These are phyloP conservation scores for Epinephelus coioides DNA, from an alignment of 2,797 vertebrate genomes.

Conservation along the genomic window DNA sequence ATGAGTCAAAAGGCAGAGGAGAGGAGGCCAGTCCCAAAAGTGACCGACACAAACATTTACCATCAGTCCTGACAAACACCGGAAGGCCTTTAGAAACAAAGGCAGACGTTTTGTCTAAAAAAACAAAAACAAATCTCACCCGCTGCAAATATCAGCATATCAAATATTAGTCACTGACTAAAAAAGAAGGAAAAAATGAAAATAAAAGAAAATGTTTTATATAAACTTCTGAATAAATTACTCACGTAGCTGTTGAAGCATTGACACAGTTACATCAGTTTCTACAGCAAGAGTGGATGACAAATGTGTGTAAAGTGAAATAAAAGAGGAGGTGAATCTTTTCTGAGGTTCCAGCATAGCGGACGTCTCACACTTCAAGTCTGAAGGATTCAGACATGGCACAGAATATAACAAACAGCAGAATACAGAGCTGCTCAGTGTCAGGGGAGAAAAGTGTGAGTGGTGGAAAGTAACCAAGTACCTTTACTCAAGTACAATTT, in stretches of 20 bases:
- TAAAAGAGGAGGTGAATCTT: slow-evolving; percentile 10
- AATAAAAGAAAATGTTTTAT: slow-evolving; percentile 49
- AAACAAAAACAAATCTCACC: slow-evolving; percentile 76
- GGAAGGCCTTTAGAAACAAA: slow-evolving; percentile 90
- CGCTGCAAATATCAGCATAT: slow-evolving; percentile 91
- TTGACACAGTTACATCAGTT: slow-evolving; percentile 46
- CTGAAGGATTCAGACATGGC: slow-evolving; percentile 50
- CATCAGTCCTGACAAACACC: slow-evolving; percentile 10
- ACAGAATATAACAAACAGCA: slow-evolving; percentile 16
- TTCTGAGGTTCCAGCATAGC: slow-evolving; percentile 25
- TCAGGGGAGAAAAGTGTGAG: neutral
- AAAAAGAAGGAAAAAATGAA: slow-evolving; percentile 79
- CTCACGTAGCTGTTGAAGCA: slow-evolving; percentile 69
- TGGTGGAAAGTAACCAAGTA: neutral
- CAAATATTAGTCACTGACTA: slow-evolving; percentile 93
- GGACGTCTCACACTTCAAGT: slow-evolving; percentile 33
- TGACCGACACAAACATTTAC: neutral
- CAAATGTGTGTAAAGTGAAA: slow-evolving; percentile 12
- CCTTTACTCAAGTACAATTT: neutral
- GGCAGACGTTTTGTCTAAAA: slow-evolving; percentile 56
- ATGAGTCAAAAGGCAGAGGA: neutral
- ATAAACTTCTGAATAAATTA: slow-evolving; percentile 91
- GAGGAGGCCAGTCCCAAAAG: slow-evolving; percentile 5
- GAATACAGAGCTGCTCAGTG: neutral
- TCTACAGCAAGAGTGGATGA: slow-evolving; percentile 63